These are phyloP conservation scores for Sterrhoptilus dennistouni DNA, from an alignment of 2,113 vertebrate species.

Conservation along the genomic window DNA sequence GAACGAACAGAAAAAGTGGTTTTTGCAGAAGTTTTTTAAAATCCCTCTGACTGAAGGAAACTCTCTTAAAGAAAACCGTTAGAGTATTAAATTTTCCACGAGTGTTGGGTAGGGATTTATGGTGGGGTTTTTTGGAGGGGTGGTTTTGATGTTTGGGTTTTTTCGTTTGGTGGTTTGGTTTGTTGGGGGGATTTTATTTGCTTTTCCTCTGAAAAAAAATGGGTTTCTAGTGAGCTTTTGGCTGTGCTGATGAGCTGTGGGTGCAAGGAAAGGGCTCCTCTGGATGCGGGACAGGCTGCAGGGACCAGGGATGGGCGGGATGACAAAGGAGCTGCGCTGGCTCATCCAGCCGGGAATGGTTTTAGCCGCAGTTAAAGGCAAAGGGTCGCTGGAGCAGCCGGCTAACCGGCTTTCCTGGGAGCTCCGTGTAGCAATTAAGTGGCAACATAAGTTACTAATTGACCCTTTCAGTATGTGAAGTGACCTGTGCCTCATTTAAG, in stretches of 20 bases:
- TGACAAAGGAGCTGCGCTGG: neutral
- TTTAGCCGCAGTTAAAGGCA: neutral
- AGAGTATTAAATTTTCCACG: neutral
- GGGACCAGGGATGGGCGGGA: neutral
- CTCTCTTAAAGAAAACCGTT: neutral
- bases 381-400: neutral
- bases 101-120: neutral
- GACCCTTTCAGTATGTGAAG: slow-evolving; percentile 51
- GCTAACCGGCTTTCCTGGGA: neutral
- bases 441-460: slow-evolving; percentile 47
- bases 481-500: slow-evolving; percentile 60
- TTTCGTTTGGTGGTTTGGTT: neutral
- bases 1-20: neutral
- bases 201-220: neutral
- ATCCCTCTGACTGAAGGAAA: neutral
- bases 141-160: no score
- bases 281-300: rapidly evolving
- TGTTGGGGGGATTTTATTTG: rapidly evolving
- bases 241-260: neutral
- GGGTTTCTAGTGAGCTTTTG: neutral
- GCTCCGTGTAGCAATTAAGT: slow-evolving; percentile 53
- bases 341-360: neutral
- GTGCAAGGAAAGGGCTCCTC: neutral
- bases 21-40: neutral
- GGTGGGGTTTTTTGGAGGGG: neutral